Conservation (phyloP, 2,888 invertebrate species). For the Mantis religiosa region DNA sequence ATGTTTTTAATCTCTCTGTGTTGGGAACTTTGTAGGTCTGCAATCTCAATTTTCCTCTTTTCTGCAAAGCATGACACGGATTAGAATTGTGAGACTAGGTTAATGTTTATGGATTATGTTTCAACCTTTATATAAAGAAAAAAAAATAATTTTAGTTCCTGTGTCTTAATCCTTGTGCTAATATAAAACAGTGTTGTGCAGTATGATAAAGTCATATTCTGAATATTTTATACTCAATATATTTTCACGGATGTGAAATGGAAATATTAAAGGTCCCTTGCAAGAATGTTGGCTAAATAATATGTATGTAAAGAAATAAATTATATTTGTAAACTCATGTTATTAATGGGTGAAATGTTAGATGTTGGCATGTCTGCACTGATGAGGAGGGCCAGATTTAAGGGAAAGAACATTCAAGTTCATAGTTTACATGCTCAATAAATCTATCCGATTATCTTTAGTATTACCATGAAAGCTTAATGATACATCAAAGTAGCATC, state of each 20-base stretch:
- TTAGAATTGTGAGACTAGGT: constrained; percentile 1
- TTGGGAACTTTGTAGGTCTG: constrained; percentile 16
- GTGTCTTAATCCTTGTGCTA: neutral
- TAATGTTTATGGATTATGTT: constrained; percentile 9
- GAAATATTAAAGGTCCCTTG: neutral
- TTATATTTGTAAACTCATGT: neutral
- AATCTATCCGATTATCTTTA: neutral
- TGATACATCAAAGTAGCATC: neutral
- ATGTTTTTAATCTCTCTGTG: neutral
- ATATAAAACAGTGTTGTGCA: constrained; percentile 5
- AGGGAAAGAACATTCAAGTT: neutral
- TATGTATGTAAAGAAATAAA: neutral
- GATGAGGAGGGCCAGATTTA: neutral
- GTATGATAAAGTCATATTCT: constrained; percentile 2
- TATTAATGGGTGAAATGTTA: neutral
- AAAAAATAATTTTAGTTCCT: neutral
- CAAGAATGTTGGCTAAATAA: neutral
- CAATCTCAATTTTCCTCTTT: constrained; percentile 8
- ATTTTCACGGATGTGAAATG: neutral
- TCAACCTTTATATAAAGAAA: neutral
- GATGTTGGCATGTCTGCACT: neutral
- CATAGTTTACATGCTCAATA: neutral
- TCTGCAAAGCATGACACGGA: neutral
- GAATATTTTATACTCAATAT: constrained; percentile 12
- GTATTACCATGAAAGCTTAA: neutral